These are phyloP conservation scores for Dorcus hopei DNA, from an alignment of 2,888 invertebrate genomes.

Conservation along the genomic window DNA sequence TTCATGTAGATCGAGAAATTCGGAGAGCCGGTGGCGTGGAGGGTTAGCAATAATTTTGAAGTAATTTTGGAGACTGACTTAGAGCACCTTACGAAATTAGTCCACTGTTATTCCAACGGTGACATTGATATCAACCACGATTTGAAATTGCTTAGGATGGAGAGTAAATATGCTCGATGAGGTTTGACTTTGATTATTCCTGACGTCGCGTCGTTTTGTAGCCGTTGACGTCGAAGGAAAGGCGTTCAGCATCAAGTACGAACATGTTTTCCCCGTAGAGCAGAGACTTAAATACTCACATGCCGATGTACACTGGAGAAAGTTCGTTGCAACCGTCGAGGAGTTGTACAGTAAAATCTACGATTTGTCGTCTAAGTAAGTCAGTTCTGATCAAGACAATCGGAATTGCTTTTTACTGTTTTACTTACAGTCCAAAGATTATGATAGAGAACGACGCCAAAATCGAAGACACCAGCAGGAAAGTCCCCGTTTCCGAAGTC, in stretches of 20 bases:
- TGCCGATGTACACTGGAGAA: conserved; percentile 40
- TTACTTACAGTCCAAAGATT: conserved; percentile 43
- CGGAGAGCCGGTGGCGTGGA: conserved; percentile 78
- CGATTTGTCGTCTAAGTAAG: conserved; percentile 26
- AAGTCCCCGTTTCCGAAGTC: conserved; percentile 32
- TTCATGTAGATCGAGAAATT: conserved; percentile 69
- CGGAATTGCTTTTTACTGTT: neutral
- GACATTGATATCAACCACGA: conserved; percentile 74
- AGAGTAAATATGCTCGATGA: conserved; percentile 59
- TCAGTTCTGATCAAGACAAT: neutral
- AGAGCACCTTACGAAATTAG: conserved; percentile 69
- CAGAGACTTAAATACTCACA: conserved; percentile 41
- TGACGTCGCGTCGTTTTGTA: conserved; percentile 37
- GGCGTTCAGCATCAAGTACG: conserved; percentile 54
- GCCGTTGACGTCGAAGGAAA: conserved; percentile 60
- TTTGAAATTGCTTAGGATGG: conserved; percentile 70
- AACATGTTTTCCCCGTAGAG: conserved; percentile 48
- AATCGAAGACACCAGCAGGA: conserved; percentile 31
- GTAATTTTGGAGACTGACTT: conserved; percentile 75
- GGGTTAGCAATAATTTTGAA: conserved; percentile 69
- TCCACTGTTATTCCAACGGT: conserved; percentile 68
- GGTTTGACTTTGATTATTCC: neutral
- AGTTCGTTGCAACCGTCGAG: conserved; percentile 38
- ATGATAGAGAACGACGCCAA: conserved; percentile 44
- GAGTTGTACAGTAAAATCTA: conserved; percentile 40